Conservation (phyloP, 2,113 vertebrate genomes). For the Boleophthalmus pectinirostris region DNA sequence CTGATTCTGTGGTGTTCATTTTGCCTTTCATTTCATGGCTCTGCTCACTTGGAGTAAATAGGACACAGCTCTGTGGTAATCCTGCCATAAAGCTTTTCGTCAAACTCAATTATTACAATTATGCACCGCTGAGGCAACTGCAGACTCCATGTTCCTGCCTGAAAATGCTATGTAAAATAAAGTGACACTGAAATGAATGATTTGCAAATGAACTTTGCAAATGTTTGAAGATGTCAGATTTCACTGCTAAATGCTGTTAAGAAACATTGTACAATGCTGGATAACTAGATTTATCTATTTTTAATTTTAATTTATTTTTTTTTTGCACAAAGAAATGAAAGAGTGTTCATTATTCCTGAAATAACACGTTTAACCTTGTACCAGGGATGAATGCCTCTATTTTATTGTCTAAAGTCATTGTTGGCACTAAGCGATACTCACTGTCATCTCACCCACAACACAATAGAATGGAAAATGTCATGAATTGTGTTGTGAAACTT, state of each 20-base stretch:
- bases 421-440: neutral
- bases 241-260: neutral
- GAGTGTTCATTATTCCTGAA: neutral
- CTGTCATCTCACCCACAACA: neutral
- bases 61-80: conserved; percentile 1
- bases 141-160: neutral
- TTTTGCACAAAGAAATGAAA: too few relatives aligned
- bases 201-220: neutral
- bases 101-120: conserved; percentile 12
- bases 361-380: neutral
- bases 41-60: neutral
- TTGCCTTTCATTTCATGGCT: conserved; percentile 10
- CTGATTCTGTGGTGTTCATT: conserved; percentile 4
- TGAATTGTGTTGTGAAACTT: neutral
- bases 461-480: neutral
- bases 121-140: neutral
- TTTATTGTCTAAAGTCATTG: neutral
- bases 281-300: too few relatives aligned
- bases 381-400: neutral
- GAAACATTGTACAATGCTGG: neutral
- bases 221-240: neutral
- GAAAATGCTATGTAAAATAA: neutral
- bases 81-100: neutral
- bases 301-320: too few relatives aligned
- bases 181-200: neutral